A percentile compares a stretch with the other conserved stretches of the same genome.
These are phyloP conservation scores for Incurvaria masculella DNA, from an alignment of 2,888 invertebrate species.

Conservation along the genomic window DNA sequence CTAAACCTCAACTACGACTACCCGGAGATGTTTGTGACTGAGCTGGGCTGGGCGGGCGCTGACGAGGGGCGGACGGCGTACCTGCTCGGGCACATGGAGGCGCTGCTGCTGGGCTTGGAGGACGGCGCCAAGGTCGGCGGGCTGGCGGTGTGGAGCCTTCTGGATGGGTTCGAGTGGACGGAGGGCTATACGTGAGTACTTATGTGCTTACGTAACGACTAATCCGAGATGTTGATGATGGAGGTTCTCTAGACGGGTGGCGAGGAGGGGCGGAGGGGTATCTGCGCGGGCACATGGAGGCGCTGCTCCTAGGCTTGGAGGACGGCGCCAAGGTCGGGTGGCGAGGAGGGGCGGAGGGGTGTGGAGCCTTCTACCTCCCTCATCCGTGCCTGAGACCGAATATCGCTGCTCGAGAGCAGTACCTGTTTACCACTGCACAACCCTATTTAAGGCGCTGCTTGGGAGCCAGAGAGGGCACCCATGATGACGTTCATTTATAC, in stretches of 20 bases:
- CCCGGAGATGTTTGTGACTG: background rate
- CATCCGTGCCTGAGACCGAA: too few relatives aligned
- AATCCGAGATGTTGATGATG: background rate
- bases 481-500: too few relatives aligned
- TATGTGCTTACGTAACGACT: too few relatives aligned
- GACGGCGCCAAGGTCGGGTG: background rate
- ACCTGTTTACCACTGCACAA: too few relatives aligned
- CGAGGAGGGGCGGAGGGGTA: background rate
- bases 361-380: too few relatives aligned
- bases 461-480: too few relatives aligned
- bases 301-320: background rate
- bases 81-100: background rate
- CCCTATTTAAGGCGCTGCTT: too few relatives aligned
- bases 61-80: background rate
- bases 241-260: background rate
- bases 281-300: background rate
- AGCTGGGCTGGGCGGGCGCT: background rate
- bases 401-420: too few relatives aligned
- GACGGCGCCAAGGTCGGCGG: background rate
- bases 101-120: background rate
- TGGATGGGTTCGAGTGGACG: background rate
- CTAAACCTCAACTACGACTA: background rate
- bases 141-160: background rate
- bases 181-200: background rate
- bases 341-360: too few relatives aligned